Percentiles rank a stretch among this genome's conserved stretches.
These are phyloP conservation scores for Tachysurus vachellii DNA, from an alignment of 2,113 vertebrate species.

Conservation along the genomic window DNA sequence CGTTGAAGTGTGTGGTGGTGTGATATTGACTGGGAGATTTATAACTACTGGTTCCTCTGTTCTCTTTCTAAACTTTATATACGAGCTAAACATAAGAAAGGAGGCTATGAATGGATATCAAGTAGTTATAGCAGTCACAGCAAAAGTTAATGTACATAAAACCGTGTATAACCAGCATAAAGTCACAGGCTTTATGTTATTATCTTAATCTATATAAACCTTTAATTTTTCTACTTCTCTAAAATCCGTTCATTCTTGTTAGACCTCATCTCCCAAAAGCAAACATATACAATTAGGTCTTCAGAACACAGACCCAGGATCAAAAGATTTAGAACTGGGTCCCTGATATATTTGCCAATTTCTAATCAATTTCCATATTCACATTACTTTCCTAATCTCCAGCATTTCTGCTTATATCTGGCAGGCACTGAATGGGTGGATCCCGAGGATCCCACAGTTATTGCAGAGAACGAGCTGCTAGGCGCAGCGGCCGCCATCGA, in stretches of 20 bases:
- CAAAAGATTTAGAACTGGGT: neutral
- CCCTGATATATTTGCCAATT: neutral
- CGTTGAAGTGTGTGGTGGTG: neutral
- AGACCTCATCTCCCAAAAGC: neutral
- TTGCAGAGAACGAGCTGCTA: constrained; percentile 93
- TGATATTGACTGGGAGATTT: neutral
- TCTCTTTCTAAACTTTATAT: neutral
- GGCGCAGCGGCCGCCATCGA: constrained; percentile 95
- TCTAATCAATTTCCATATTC: neutral
- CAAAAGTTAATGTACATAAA: neutral
- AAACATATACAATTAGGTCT: neutral
- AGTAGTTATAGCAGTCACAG: neutral
- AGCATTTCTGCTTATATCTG: neutral
- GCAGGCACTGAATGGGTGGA: constrained; percentile 93
- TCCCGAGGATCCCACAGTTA: constrained; percentile 94
- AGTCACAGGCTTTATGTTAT: neutral
- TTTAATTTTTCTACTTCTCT: neutral
- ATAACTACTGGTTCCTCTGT: neutral
- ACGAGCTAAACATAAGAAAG: neutral
- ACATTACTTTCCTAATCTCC: neutral
- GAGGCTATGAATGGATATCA: neutral
- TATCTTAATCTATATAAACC: neutral
- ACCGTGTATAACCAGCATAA: constrained; percentile 9
- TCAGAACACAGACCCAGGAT: neutral
- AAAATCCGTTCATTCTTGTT: neutral